Evolutionary conservation across 2,797 vertebrate species (phyloP).

Genomic region (Lindbergichthys nudifrons): DNA sequence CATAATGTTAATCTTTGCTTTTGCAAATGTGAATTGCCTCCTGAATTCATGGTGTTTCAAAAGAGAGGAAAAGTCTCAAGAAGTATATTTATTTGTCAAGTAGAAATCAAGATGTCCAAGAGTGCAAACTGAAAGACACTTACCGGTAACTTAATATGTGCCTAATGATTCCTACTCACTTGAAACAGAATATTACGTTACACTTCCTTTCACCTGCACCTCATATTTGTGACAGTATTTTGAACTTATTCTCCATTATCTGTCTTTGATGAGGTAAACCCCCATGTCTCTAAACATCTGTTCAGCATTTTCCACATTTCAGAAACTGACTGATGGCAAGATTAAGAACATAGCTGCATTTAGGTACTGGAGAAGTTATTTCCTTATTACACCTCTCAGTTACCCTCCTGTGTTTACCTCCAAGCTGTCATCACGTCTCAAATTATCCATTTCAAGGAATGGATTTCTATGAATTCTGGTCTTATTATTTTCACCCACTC

Average conservation of each 20-base stretch:
- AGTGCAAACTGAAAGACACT: conserved; percentile 3
- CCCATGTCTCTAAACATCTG: conserved; percentile 36
- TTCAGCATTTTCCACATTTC: conserved; percentile 9
- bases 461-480: conserved; percentile 5
- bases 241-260: background rate
- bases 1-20: background rate
- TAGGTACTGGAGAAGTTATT: background rate
- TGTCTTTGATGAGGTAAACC: conserved; percentile 14
- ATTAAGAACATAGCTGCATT: conserved; percentile 12
- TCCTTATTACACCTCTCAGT: conserved; percentile 1
- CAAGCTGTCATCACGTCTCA: background rate
- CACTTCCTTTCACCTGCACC: background rate
- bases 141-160: conserved; percentile 19
- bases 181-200: conserved; percentile 11
- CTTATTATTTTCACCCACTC: background rate
- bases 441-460: background rate
- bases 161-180: conserved; percentile 4
- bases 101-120: conserved; percentile 21
- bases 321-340: conserved; percentile 9
- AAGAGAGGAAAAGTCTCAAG: conserved; percentile 12
- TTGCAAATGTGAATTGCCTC: conserved; percentile 4
- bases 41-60: conserved; percentile 12
- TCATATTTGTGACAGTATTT: background rate
- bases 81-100: conserved; percentile 9
- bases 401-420: conserved; percentile 6